Conservation (phyloP, 2,888 invertebrate genomes). For the Beris chalybata region DNA sequence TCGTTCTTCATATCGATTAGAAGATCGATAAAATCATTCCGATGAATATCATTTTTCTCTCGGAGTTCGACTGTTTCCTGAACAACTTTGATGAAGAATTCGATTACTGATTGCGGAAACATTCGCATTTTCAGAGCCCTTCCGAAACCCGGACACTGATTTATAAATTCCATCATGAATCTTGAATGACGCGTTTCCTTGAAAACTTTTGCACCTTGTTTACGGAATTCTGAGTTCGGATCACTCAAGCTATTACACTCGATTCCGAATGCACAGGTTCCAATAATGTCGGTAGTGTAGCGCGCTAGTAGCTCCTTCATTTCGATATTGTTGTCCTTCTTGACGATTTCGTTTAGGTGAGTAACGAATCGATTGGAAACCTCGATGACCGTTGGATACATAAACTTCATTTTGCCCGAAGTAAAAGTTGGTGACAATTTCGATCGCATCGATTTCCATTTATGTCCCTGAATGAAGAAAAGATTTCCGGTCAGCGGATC, state of each 20-base stretch:
- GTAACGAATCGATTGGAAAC: slow-evolving; percentile 35
- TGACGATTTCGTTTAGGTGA: slow-evolving; percentile 38
- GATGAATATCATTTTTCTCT: slow-evolving; percentile 48
- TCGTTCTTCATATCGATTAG: slow-evolving; percentile 56
- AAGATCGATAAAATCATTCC: slow-evolving; percentile 60
- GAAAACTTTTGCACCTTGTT: slow-evolving; percentile 43
- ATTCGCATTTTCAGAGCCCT: slow-evolving; percentile 38
- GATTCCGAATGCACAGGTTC: slow-evolving; percentile 58
- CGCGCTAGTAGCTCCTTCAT: slow-evolving; percentile 54
- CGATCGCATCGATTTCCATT: slow-evolving; percentile 57
- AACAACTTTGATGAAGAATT: slow-evolving; percentile 48
- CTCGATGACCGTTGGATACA: slow-evolving; percentile 47
- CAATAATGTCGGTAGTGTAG: slow-evolving; percentile 60
- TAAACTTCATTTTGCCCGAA: slow-evolving; percentile 55
- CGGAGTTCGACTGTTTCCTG: slow-evolving; percentile 53
- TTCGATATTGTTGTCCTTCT: slow-evolving; percentile 48
- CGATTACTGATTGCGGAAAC: slow-evolving; percentile 43
- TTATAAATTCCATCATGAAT: neutral
- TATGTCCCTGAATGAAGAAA: slow-evolving; percentile 51
- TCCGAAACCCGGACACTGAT: neutral
- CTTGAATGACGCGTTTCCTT: slow-evolving; percentile 12
- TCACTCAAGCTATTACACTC: slow-evolving; percentile 56
- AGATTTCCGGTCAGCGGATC: slow-evolving; percentile 54
- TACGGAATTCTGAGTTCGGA: slow-evolving; percentile 53
- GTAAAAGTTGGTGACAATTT: slow-evolving; percentile 59